Base-by-base conservation (phyloP, 2,113 vertebrate genomes). In the Pholis gunnellus region DNA sequence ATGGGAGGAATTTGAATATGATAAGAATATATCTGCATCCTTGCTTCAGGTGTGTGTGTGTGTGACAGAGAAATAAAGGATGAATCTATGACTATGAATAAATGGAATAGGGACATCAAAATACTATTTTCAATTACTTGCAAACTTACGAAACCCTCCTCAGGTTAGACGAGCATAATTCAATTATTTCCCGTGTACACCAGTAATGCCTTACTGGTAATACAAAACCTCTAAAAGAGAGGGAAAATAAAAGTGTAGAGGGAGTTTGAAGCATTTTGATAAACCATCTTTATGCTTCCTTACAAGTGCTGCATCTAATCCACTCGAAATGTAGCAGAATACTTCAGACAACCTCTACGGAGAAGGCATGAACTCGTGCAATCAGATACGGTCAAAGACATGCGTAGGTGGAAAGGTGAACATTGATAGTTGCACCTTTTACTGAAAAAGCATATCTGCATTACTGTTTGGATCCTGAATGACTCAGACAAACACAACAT, bases 131-230 rank as follows among this genome's bases (percentile, higher is more conserved):
- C 18, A 73, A 38, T 73, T 54, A 61, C 27, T 72, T 68, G 18
- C 29, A 10, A 48, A 60, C 34, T 63, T 46, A 71, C 11, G 52
- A 52, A 60, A 50, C 29, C 17, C 25, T 65, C 48, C 71, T 65
- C 57, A 34, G 31, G 18, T 70, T 79, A 69, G 70, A 52, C 20
- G 29, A 72, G 71, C 66, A 75, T 34, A 71, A 29, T 65, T 34
- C 9, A 75, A 65, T 65, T 46, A 9, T 54, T n/a, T 54, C 34
- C 22, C 29, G 25, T 42, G 7, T 44, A 3, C 5, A 1, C 5
- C 17, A 36, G 17, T 40, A 13, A 67, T 38, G 61, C 22, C 63
- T 72, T 14, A 66, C 20, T 27, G 22, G 60, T 46, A 48, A 61
- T 22, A 59, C 4, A 48, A 50, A 38, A 81, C 14, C 48, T 60